A percentile compares a stretch with the other conserved stretches of the same genome.
Conservation (phyloP, 2,888 invertebrate genomes). For the Torymus texanus region DNA sequence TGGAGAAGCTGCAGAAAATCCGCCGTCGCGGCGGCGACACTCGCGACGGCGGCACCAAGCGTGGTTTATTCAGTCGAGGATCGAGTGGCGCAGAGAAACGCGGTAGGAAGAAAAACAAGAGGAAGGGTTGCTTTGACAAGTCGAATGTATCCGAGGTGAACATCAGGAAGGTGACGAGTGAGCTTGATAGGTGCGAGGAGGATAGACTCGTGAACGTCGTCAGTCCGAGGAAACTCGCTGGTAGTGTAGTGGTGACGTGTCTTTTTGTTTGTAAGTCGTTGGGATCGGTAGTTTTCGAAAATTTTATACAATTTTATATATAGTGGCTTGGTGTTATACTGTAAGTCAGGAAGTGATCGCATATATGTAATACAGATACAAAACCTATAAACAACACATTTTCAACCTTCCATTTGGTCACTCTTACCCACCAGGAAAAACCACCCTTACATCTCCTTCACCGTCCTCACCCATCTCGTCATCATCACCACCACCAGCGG, state of each 20-base stretch:
- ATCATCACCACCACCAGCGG: too few relatives aligned
- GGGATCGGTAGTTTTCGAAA: too few relatives aligned
- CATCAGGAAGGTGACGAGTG: conserved; percentile 30
- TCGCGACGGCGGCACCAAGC: background rate
- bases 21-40: conserved; percentile 7
- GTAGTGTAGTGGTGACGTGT: background rate
- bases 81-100: conserved; percentile 26
- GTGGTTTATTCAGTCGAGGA: conserved; percentile 3
- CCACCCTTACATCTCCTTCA: too few relatives aligned
- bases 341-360: too few relatives aligned
- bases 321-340: too few relatives aligned
- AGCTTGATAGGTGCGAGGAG: background rate
- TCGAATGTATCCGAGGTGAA: conserved; percentile 41
- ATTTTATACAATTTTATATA: too few relatives aligned
- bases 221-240: conserved; percentile 9
- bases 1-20: conserved; percentile 54
- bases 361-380: too few relatives aligned
- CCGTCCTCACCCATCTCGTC: too few relatives aligned
- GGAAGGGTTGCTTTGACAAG: conserved; percentile 37
- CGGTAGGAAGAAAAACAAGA: conserved; percentile 25
- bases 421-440: too few relatives aligned
- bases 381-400: too few relatives aligned
- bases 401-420: too few relatives aligned
- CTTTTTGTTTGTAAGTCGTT: background rate
- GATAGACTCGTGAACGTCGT: conserved; percentile 36